Percentiles rank a stretch among this genome's conserved stretches.
Conservation (phyloP, 1,140 invertebrate genomes). For the Lanistes nyassanus region DNA sequence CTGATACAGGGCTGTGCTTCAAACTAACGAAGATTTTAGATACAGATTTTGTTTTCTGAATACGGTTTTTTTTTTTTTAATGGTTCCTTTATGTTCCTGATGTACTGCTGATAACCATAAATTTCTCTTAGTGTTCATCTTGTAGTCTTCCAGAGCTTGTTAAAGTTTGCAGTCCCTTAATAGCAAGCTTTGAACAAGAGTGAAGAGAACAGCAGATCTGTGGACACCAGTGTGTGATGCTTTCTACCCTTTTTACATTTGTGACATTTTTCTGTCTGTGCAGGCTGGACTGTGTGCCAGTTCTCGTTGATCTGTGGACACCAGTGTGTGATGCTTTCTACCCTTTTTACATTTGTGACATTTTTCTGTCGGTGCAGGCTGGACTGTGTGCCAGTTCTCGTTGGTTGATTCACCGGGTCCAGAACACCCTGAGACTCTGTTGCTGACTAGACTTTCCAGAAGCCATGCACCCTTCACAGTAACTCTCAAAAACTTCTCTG, state of each 20-base stretch:
- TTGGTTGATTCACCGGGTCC: slow-evolving; percentile 31
- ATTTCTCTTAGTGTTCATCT: background rate
- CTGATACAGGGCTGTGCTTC: too few species aligned
- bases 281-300: slow-evolving; percentile 55
- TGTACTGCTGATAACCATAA: background rate
- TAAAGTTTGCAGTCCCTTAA: too few species aligned
- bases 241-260: too few species aligned
- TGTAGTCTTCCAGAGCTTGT: too few species aligned
- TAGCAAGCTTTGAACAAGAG: too few species aligned
- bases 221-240: too few species aligned
- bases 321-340: too few species aligned
- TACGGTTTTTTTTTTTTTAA: background rate
- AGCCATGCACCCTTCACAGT: slow-evolving; percentile 38
- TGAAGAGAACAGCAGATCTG: too few species aligned
- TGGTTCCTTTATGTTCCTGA: background rate
- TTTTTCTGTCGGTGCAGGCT: slow-evolving; percentile 39
- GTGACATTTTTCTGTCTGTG: slow-evolving; percentile 18
- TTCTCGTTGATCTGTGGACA: too few species aligned
- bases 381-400: slow-evolving; percentile 53
- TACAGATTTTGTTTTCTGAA: too few species aligned
- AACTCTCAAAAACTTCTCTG: slow-evolving; percentile 37
- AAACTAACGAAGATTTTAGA: too few species aligned
- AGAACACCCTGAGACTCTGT: slow-evolving; percentile 30
- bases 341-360: background rate
- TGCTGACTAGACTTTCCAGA: slow-evolving; percentile 42